Base-by-base conservation (phyloP, 2,113 vertebrate species). In the Phylloscopus trochilus region DNA sequence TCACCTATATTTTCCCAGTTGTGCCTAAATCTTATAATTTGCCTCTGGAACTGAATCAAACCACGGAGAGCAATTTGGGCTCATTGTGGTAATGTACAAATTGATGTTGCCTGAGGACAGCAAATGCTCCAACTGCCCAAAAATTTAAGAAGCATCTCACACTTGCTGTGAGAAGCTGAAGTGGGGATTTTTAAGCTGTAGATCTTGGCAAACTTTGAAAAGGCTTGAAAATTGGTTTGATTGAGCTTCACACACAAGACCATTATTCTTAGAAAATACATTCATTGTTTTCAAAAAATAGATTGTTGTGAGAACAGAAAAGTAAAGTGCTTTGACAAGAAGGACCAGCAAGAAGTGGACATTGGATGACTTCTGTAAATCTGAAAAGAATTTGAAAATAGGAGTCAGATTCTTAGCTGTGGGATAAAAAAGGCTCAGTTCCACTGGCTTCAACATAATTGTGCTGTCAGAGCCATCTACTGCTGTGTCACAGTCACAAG, bases 21-120 rank as follows among this genome's bases (percentile, higher is more conserved):
- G 74, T 83, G 44, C 74, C 75, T 88, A 83, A 95, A 92, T 90
- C 87, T 96, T 91, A 53, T 80, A 83, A 95, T 95, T 94, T 89
- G 68, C 87, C 77, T 75, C 85, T 96, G 92, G 96, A 97, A 95
- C 64, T 52, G 83, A 96, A 93, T 96, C 89, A 97, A 96, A 76
- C 56, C 68, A 49, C 1, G 0, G 89, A 91, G 66, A 93, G 84
- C 67, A 89, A 91, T 94, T 90, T 81, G 67, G 77, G 60, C 90
- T 95, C 52, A 91, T 80, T 76, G 62, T 69, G 37, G 76, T 81
- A 91, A 97, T 43, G 85, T 78, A 93, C 81, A 95, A 95, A 97
- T 88, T 93, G 86, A 95, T 15, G 47, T 90, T 94, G 89, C 94
- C 93, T 93, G 88, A 94, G 81, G 90, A 96, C 55, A 89, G 88